These are phyloP conservation scores for Tipula unca DNA, from an alignment of 2,888 invertebrate species.

Conservation along the genomic window DNA sequence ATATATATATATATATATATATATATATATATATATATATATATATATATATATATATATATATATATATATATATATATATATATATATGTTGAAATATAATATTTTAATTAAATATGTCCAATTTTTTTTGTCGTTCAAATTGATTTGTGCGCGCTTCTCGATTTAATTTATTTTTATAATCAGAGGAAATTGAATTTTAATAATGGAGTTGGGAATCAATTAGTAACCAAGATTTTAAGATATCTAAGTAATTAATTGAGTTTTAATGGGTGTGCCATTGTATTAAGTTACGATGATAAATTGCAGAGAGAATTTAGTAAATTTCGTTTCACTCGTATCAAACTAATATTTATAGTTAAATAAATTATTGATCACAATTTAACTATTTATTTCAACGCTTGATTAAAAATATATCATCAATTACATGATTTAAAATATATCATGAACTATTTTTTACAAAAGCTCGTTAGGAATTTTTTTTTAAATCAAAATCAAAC, in stretches of 20 bases:
- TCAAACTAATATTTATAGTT: too few relatives aligned
- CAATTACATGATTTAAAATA: too few relatives aligned
- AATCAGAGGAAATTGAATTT: neutral
- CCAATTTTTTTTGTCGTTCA: neutral
- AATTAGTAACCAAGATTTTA: neutral
- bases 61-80: neutral
- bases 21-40: neutral
- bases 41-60: neutral
- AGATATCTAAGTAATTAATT: neutral
- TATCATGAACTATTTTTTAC: too few relatives aligned
- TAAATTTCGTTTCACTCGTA: too few relatives aligned
- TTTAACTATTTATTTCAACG: too few relatives aligned
- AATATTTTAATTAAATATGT: slow-evolving; percentile 14
- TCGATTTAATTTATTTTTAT: too few relatives aligned
- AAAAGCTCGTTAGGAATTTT: too few relatives aligned
- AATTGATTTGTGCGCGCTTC: neutral
- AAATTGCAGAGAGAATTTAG: too few relatives aligned
- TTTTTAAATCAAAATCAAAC: too few relatives aligned
- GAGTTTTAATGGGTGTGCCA: neutral
- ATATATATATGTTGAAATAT: neutral
- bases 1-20: too few relatives aligned
- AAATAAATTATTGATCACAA: too few relatives aligned
- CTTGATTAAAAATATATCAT: too few relatives aligned
- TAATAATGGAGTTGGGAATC: neutral
- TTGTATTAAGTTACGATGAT: neutral